These are phyloP conservation scores for Amphilophus citrinellus DNA, from an alignment of 2,113 vertebrate species.

Conservation along the genomic window DNA sequence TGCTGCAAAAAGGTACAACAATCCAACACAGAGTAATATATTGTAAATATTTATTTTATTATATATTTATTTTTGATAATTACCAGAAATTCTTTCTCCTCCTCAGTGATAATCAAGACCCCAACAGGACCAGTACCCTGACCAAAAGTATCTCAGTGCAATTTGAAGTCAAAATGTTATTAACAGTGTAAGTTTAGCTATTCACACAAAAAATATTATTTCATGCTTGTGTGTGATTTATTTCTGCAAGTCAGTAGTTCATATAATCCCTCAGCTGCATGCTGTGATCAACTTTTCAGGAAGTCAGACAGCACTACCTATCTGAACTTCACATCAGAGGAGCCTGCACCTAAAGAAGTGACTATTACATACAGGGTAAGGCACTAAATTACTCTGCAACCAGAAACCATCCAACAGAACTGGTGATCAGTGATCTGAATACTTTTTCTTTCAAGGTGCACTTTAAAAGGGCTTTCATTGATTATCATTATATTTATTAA, in stretches of 20 bases:
- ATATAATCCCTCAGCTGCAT: not conserved
- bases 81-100: not conserved
- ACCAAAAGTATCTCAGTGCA: slow-evolving; percentile 68
- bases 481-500: too few relatives aligned
- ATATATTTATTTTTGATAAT: not conserved
- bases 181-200: slow-evolving; percentile 69
- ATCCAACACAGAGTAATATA: too few relatives aligned
- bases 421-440: not conserved
- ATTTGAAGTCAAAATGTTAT: slow-evolving; percentile 67
- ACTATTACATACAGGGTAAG: slow-evolving; percentile 57
- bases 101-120: slow-evolving; percentile 76
- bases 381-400: not conserved
- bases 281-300: slow-evolving; percentile 35
- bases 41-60: too few relatives aligned
- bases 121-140: not conserved
- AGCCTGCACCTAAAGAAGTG: slow-evolving; percentile 50
- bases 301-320: slow-evolving; percentile 49
- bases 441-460: too few relatives aligned
- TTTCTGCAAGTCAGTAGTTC: not conserved
- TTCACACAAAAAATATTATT: not conserved
- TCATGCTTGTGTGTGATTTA: not conserved
- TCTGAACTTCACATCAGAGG: slow-evolving; percentile 73
- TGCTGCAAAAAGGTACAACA: slow-evolving; percentile 70
- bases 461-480: too few relatives aligned
- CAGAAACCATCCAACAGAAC: not conserved